These are phyloP conservation scores for Danio rerio DNA, from an alignment of 2,113 vertebrate genomes.

Conservation along the genomic window GRCz12tu NC_133191.1:33158001-33158500, in stretches of 20 bases:
- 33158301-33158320: conserved; percentile 73
- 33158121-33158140: neutral
- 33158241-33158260: conserved; percentile 68
- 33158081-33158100: neutral
- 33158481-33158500: conserved; percentile 27
- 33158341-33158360: conserved; percentile 74
- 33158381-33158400: conserved; percentile 60
- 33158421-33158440: conserved; percentile 11
- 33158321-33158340: conserved; percentile 63
- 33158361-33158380: conserved; percentile 50
- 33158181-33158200: conserved; percentile 65
- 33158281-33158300: conserved; percentile 59
- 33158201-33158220: conserved; percentile 51
- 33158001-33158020: too few species aligned
- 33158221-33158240: conserved; percentile 39
- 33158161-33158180: conserved; percentile 35
- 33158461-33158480: conserved; percentile 26
- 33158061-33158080: neutral
- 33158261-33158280: conserved; percentile 63
- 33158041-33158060: neutral
- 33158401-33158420: conserved; percentile 42
- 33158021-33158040: too few species aligned
- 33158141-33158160: conserved; percentile 39
- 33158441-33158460: conserved; percentile 22
- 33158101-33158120: neutral